Base-by-base conservation (phyloP, 1,140 invertebrate species). In the Lysiphlebus fabarum region DNA sequence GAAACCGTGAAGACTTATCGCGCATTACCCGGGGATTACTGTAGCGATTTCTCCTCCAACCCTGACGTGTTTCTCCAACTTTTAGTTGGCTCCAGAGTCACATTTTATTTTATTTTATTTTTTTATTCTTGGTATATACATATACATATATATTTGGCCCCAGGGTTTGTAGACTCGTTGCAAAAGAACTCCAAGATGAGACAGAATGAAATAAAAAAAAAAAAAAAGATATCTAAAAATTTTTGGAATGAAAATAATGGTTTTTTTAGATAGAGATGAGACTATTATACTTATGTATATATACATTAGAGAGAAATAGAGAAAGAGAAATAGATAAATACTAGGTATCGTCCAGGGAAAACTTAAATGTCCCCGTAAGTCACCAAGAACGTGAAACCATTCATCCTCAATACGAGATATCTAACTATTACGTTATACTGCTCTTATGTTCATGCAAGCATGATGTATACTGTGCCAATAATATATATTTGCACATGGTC, bases 21-120 rank as follows among this genome's bases (percentile, higher is more conserved):
- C 59, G 64, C 64, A 65, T 70, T 70, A 70, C 65, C 60, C 61
- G 36, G 57, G 63, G 66, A 69, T 70, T 67, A 70, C 66, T 59
- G 61, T 56, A 53, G 56, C 57, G 57, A 62, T 65, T 63, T 26
- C 17, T 26, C 17, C 17, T 26, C 17, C 17, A 26, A 26, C 17
- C 63, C 60, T 59, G 59, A 61, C 59, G 62, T 17, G 50, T 57
- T 53, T 65, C 49, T 67, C 48, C 17, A 69, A 68, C 65, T 68
- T 70, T 70, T 69, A 65, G 59, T 64, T 61, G 44, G 61, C 48
- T 61, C 59, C 53, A 61, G 51, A 38, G 41, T 14, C 17, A 6
- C 36, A n/a, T 36, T 37, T 33, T n/a, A n/a, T n/a, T n/a, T 36
- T 26, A 38, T 50, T 12, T 37, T 49, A 17, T 40, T 43, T 53